Evolutionary conservation across 1,140 invertebrate genomes (phyloP), one percentile per base, ranked within the genome.

Genomic region (Cotesia typhae): DNA sequence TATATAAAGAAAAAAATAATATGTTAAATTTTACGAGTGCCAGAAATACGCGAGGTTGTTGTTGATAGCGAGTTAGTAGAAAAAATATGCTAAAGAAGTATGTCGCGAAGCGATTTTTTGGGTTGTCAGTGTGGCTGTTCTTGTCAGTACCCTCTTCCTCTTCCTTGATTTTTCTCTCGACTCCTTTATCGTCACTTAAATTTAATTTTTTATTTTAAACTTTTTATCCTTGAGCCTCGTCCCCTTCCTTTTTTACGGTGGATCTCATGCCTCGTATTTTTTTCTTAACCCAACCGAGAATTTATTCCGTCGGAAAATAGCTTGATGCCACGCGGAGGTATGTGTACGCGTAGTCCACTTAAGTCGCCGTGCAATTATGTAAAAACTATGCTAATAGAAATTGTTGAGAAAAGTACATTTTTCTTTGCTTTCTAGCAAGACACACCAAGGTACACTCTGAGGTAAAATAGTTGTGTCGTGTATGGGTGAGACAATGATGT

Each of bases 311-410:
- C 73, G 77, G 72, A 79, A 81, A 82, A 83, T 82, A 78, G 75
- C 64, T 74, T 59, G 55, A 52, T 73, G 70, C 61, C 67, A 63
- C 59, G 67, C 61, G 17, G 51, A 35, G 10, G 17, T 65, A 71
- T 79, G 74, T 78, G 75, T 71, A 68, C 74, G 75, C 72, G 72
- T 73, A 78, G 76, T 75, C 71, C 76, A 67, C 37, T 71, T 55
- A 71, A 70, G 67, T 66, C 52, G 65, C 76, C 64, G 77, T 75
- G 78, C 78, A 83, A 83, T 83, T 83, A 85, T 83, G 83, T 80
- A 82, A 84, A 83, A 84, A 83, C 80, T 85, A 84, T 85, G 83
- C 82, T 83, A 85, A 85, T 85, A 85, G 81, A 84, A 82, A 85
- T 85, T 84, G 79, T 80, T 80, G 71, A 77, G 80, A 81, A 80